Conservation (phyloP, 2,888 invertebrate genomes). For the Sesia apiformis region DNA sequence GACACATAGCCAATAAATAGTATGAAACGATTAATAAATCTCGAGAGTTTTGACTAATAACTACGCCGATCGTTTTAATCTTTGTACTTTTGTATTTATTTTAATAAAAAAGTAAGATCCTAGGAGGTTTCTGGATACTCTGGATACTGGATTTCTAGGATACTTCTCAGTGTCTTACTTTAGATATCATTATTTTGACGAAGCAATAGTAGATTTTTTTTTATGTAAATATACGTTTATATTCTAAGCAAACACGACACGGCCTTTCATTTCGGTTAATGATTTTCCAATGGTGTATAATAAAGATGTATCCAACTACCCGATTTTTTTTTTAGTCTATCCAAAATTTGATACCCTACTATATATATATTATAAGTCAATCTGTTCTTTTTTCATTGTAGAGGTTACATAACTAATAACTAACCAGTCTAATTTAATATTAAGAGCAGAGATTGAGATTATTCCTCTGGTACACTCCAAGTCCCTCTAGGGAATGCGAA, state of each 20-base stretch:
- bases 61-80: neutral
- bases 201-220: neutral
- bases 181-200: neutral
- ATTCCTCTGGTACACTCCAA: too few relatives aligned
- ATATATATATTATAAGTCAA: too few relatives aligned
- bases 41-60: neutral
- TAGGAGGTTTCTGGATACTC: too few relatives aligned
- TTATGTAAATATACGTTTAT: constrained; percentile 50
- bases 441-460: too few relatives aligned
- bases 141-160: too few relatives aligned
- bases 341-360: neutral
- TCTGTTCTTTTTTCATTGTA: too few relatives aligned
- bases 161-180: too few relatives aligned
- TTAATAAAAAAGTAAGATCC: neutral
- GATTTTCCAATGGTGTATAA: constrained; percentile 16
- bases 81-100: neutral
- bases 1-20: neutral
- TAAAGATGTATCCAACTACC: constrained; percentile 54
- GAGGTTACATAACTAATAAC: too few relatives aligned
- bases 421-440: too few relatives aligned
- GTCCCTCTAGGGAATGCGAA: too few relatives aligned
- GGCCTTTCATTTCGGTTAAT: constrained; percentile 43
- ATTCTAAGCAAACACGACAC: constrained; percentile 28
- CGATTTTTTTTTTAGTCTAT: constrained; percentile 1
- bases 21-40: neutral